A percentile compares a stretch with the other conserved stretches of the same genome.
Evolutionary conservation across 2,113 vertebrate genomes (phyloP).

Genomic region (Siniperca knerii): DNA sequence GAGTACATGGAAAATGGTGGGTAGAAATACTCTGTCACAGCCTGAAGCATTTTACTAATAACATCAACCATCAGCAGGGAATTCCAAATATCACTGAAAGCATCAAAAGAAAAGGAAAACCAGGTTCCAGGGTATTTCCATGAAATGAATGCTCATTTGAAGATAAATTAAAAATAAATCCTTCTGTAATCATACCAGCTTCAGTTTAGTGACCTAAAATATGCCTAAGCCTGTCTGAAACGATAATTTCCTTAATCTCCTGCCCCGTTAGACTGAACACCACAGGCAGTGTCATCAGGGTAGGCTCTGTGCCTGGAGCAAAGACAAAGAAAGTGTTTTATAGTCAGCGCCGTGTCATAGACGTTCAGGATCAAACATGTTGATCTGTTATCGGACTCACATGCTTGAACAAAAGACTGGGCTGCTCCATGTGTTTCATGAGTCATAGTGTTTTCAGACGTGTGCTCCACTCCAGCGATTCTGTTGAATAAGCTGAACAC

Average conservation of each 20-base stretch:
- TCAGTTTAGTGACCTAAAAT: conserved; percentile 43
- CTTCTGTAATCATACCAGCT: neutral
- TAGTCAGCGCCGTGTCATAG: conserved; percentile 18
- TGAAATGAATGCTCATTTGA: conserved; percentile 12
- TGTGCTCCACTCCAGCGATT: conserved; percentile 28
- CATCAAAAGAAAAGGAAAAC: conserved; percentile 17
- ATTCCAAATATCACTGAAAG: neutral
- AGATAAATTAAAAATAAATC: conserved; percentile 6
- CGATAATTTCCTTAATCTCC: conserved; percentile 28
- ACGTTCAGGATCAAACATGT: conserved; percentile 77
- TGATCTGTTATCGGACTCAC: conserved; percentile 52
- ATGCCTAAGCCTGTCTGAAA: conserved; percentile 55
- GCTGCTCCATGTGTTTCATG: conserved; percentile 16
- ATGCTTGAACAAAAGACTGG: conserved; percentile 47
- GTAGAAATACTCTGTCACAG: conserved; percentile 27
- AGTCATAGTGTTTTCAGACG: conserved; percentile 43
- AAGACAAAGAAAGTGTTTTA: conserved; percentile 33
- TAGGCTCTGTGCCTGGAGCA: conserved; percentile 19
- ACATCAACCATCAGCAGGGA: neutral
- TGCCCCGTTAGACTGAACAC: conserved; percentile 5
- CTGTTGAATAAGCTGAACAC: conserved; percentile 28
- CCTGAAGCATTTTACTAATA: conserved; percentile 7
- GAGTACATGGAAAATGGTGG: conserved; percentile 99
- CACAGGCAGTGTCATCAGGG: conserved; percentile 12
- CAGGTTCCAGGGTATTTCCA: conserved; percentile 28